Evolutionary conservation across 1,140 invertebrate species (phyloP), one percentile per base, ranked within the genome.

Genomic region (Drosophila seguyi): DNA sequence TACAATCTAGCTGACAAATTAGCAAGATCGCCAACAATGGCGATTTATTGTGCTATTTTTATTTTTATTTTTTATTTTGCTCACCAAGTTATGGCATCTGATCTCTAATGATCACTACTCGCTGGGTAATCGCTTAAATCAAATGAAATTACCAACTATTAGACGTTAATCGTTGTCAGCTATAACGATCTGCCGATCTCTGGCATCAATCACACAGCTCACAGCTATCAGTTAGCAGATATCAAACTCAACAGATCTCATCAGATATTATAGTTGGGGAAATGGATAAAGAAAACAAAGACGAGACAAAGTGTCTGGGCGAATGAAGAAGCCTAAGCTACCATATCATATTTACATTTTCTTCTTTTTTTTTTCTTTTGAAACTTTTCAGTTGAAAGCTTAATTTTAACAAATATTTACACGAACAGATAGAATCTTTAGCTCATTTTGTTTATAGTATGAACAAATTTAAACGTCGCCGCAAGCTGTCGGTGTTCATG

Each of bases 331-430:
- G 52, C 27, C 34, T 25, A 0, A 7, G 20, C 4, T 25, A 25
- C 25, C 2, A 4, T 14, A 22, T 13, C 22, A 69, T 58, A 72
- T 50, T 57, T 47, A 57, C 58, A 77, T 77, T 48, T 44, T 84
- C 4, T 4, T 25, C 25, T 25, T 44, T 84, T 48, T 44, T 84
- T 25, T 4, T 25, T 4, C 4, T 44, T 84, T 75, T 69, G 68
- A 86, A 52, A 75, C 60, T 87, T 75, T 87, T 83, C 57, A 88
- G 79, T 77, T 88, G 83, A 87, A 87, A 87, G 79, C 83, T 82
- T 87, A 83, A 87, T 88, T 87, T 87, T 71, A 88, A 84, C 83
- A 87, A 87, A 87, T 87, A 87, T 87, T 83, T 87, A 88, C 79
- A 83, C 84, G 80, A 74, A 59, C 75, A 82, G 84, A 88, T 87